Conservation (phyloP, 1,140 invertebrate genomes). For the Atta cephalotes region DNA sequence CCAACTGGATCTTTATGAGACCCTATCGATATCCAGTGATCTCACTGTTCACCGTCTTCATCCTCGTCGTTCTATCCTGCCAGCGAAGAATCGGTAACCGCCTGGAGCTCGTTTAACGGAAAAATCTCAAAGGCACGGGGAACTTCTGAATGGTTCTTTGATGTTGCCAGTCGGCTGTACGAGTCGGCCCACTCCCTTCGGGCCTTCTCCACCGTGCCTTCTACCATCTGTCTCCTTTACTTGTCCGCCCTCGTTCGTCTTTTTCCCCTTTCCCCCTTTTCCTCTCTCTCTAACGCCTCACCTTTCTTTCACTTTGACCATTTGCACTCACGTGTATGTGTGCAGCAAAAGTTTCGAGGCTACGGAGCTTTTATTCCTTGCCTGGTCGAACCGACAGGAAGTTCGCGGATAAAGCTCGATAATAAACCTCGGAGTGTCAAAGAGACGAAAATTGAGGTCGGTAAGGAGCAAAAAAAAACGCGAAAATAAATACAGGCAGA, state of each 20-base stretch:
- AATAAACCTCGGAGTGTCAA: slow-evolving; percentile 75
- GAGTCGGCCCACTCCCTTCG: slow-evolving; percentile 23
- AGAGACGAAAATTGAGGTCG: slow-evolving; percentile 69
- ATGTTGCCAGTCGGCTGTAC: slow-evolving; percentile 67
- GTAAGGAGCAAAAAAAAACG: slow-evolving; percentile 26
- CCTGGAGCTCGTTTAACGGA: slow-evolving; percentile 74
- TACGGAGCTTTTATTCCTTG: slow-evolving; percentile 72
- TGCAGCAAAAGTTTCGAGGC: slow-evolving; percentile 71
- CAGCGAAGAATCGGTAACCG: slow-evolving; percentile 67
- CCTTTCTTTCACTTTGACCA: slow-evolving; percentile 68
- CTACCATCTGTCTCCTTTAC: slow-evolving; percentile 61
- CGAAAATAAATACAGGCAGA: slow-evolving; percentile 26
- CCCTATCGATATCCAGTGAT: slow-evolving; percentile 64
- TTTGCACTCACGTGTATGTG: slow-evolving; percentile 59
- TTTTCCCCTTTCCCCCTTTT: slow-evolving; percentile 3
- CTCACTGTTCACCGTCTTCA: slow-evolving; percentile 24
- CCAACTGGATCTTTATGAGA: slow-evolving; percentile 68
- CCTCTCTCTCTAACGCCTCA: slow-evolving; percentile 17
- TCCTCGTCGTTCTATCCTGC: slow-evolving; percentile 51
- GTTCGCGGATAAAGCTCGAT: slow-evolving; percentile 77
- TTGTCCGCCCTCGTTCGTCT: slow-evolving; percentile 56
- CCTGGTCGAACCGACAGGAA: slow-evolving; percentile 69
- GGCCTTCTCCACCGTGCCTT: slow-evolving; percentile 21
- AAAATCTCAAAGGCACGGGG: slow-evolving; percentile 73
- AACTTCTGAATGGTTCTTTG: slow-evolving; percentile 75